phyloP scores from a whole-genome alignment of 1,140 invertebrate species.

The Aricia agestis region DNA sequence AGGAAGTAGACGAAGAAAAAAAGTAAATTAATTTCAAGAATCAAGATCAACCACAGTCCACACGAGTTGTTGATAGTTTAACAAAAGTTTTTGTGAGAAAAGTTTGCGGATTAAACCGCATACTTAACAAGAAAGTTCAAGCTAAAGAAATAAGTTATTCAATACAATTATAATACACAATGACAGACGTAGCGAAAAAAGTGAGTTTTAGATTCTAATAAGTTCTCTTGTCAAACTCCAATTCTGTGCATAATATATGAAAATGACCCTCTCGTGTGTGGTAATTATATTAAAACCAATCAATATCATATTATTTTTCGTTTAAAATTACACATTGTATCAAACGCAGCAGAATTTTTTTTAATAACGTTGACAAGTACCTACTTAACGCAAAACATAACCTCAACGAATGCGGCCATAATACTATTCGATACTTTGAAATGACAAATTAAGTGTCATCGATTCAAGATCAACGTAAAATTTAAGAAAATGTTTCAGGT shows the following conservation, averaged over 20 bases:
- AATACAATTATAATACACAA: constrained; percentile 35
- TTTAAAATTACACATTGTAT: too few relatives aligned
- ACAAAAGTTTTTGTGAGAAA: neutral
- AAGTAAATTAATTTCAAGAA: neutral
- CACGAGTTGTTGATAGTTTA: constrained; percentile 9
- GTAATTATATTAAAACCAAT: constrained; percentile 16
- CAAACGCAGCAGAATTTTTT: neutral
- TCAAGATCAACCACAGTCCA: constrained; percentile 2
- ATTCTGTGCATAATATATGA: neutral
- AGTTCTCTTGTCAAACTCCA: constrained; percentile 18
- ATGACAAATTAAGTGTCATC: constrained; percentile 6
- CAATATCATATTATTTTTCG: neutral
- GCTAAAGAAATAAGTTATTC: constrained; percentile 6
- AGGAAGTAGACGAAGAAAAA: neutral
- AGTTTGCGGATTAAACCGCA: constrained; percentile 4
- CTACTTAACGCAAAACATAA: constrained; percentile 10
- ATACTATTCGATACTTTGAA: neutral
- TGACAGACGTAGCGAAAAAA: constrained; percentile 72
- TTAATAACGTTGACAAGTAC: constrained; percentile 1
- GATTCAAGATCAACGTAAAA: neutral
- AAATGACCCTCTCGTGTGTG: constrained; percentile 27
- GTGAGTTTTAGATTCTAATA: constrained; percentile 45
- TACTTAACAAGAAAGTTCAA: neutral
- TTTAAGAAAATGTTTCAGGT: constrained; percentile 77
- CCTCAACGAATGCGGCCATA: constrained; percentile 11